Conservation (phyloP, 2,888 invertebrate genomes). For the Xestia sexstrigata region DNA sequence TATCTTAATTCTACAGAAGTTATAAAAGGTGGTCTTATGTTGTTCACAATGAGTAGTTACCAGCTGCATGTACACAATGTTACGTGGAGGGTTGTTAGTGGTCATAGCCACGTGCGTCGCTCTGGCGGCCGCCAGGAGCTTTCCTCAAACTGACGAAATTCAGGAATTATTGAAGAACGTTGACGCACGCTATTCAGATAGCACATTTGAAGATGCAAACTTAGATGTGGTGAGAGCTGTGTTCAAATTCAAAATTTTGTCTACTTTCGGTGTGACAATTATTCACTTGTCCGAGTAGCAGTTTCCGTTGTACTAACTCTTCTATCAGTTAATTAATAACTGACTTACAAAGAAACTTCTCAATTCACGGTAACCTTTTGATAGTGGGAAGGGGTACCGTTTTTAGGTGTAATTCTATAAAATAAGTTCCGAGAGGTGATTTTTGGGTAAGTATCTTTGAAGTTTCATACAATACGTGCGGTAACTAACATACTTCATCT, state of each 20-base stretch:
- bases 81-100: slow-evolving; percentile 57
- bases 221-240: slow-evolving; percentile 79
- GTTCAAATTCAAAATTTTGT: slow-evolving; percentile 1
- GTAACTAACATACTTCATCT: too few species aligned
- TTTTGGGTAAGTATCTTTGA: too few species aligned
- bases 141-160: slow-evolving; percentile 74
- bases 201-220: slow-evolving; percentile 81
- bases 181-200: slow-evolving; percentile 72
- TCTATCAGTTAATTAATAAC: not conserved
- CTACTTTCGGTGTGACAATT: not conserved
- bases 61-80: slow-evolving; percentile 50
- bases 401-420: too few species aligned
- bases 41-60: slow-evolving; percentile 6
- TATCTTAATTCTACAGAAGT: slow-evolving; percentile 41
- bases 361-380: too few species aligned
- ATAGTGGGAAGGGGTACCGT: too few species aligned
- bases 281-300: not conserved
- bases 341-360: too few species aligned
- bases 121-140: slow-evolving; percentile 63
- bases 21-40: slow-evolving; percentile 65
- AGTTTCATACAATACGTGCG: too few species aligned
- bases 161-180: slow-evolving; percentile 68
- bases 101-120: slow-evolving; percentile 54
- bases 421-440: too few species aligned
- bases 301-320: not conserved